phyloP scores from a whole-genome alignment of 2,888 invertebrate species.

The Crematogaster levior region DNA sequence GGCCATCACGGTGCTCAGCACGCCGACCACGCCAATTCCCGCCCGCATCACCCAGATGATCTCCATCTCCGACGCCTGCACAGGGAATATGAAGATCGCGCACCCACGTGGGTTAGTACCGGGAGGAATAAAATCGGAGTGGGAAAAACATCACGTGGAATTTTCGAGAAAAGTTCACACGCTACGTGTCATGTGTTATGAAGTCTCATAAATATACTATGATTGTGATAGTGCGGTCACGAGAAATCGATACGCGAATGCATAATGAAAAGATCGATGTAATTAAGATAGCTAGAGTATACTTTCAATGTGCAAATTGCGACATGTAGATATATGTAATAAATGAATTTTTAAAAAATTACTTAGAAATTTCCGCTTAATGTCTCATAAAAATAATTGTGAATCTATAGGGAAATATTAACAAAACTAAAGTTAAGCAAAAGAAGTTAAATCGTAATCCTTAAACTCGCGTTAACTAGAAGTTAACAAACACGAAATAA shows the following conservation, averaged over 20 bases:
- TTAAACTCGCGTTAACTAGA: not conserved
- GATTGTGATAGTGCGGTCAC: too few relatives aligned
- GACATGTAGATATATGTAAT: not conserved
- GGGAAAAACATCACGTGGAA: not conserved
- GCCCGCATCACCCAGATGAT: constrained; percentile 98
- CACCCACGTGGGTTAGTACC: constrained; percentile 39
- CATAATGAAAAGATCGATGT: not conserved
- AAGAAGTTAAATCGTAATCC: not conserved
- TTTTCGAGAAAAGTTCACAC: not conserved
- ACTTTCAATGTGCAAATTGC: not conserved
- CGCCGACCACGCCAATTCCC: constrained; percentile 96
- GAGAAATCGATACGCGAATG: not conserved
- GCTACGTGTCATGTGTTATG: not conserved
- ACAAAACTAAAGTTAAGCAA: not conserved
- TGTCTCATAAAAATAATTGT: not conserved
- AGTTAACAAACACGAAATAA: constrained; percentile 7
- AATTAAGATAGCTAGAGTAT: not conserved
- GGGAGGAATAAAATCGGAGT: not conserved
- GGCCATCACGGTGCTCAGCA: constrained; percentile 97
- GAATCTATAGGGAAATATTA: not conserved
- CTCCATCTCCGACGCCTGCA: constrained; percentile 97
- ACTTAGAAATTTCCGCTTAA: not conserved
- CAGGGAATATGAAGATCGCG: constrained; percentile 35
- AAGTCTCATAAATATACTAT: too few relatives aligned
- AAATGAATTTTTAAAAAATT: not conserved